These are phyloP conservation scores for Schizothorax lantsangensis DNA, from an alignment of 2,797 vertebrate genomes.

Conservation along the genomic window DNA sequence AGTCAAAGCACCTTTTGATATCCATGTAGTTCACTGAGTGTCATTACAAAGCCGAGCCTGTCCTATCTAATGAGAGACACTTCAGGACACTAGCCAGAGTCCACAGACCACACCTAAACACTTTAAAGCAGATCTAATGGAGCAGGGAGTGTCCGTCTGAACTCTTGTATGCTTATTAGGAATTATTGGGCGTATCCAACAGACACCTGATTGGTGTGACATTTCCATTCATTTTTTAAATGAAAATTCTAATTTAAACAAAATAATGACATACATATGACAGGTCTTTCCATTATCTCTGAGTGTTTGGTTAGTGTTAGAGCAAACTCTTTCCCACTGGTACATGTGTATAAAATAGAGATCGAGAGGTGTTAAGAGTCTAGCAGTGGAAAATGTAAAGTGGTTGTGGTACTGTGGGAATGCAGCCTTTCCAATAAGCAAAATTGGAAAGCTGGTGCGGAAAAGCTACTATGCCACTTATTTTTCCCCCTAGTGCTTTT, in stretches of 20 bases:
- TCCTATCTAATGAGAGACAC: conserved; percentile 55
- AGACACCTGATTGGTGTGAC: conserved; percentile 4
- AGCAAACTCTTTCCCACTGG: conserved; percentile 65
- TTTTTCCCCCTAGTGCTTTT: conserved; percentile 8
- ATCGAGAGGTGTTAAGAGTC: conserved; percentile 28
- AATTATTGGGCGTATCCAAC: background rate
- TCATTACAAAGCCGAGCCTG: conserved; percentile 35
- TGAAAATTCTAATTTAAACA: background rate
- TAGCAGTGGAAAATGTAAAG: conserved; percentile 26
- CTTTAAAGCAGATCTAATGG: conserved; percentile 37
- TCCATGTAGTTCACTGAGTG: conserved; percentile 40
- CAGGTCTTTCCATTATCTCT: conserved; percentile 51
- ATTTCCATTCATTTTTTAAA: background rate
- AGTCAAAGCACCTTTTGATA: conserved; percentile 46
- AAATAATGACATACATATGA: background rate
- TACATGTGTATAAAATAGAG: conserved; percentile 9
- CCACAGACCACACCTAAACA: conserved; percentile 42
- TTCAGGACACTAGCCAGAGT: conserved; percentile 46
- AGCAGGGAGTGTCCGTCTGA: conserved; percentile 24
- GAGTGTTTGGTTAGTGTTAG: conserved; percentile 59
- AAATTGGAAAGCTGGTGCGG: conserved; percentile 15
- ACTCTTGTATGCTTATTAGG: conserved; percentile 39
- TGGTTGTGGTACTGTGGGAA: conserved; percentile 27
- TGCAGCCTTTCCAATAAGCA: conserved; percentile 36
- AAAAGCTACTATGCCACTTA: conserved; percentile 25